Conservation (phyloP, 2,113 vertebrate genomes). For the Pardalotus punctatus region DNA sequence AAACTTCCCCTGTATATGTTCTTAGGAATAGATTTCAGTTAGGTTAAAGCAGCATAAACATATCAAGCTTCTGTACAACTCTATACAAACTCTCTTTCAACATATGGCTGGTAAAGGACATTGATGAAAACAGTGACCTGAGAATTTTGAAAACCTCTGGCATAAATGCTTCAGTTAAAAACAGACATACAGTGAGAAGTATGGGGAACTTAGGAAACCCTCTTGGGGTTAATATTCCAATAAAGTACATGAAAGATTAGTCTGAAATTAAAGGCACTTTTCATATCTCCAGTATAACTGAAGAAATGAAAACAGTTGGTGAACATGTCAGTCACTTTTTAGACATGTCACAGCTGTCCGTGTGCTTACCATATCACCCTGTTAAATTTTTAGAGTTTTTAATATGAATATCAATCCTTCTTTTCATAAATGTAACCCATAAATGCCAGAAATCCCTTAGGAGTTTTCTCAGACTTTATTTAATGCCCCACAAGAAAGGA, state of each 20-base stretch:
- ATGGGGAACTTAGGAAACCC: slow-evolving; percentile 25
- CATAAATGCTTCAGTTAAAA: slow-evolving; percentile 43
- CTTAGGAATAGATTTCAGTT: neutral
- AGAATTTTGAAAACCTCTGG: slow-evolving; percentile 37
- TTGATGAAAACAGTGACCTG: slow-evolving; percentile 53
- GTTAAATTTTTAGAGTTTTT: slow-evolving; percentile 67
- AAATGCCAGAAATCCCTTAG: slow-evolving; percentile 70
- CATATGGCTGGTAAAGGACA: neutral
- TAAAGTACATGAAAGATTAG: slow-evolving; percentile 63
- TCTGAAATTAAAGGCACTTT: slow-evolving; percentile 64
- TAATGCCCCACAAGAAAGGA: slow-evolving; percentile 75
- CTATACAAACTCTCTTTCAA: neutral
- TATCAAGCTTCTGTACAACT: neutral
- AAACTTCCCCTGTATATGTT: neutral
- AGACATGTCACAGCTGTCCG: slow-evolving; percentile 71
- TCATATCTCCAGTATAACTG: slow-evolving; percentile 63
- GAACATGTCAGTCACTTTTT: slow-evolving; percentile 70
- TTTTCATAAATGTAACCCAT: slow-evolving; percentile 74
- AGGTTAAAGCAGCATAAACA: neutral
- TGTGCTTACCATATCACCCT: slow-evolving; percentile 56
- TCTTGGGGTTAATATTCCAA: slow-evolving; percentile 58
- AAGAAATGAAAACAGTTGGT: slow-evolving; percentile 68
- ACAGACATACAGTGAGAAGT: slow-evolving; percentile 55
- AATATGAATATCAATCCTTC: slow-evolving; percentile 75
- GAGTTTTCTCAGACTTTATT: slow-evolving; percentile 73